Evolutionary conservation across 2,888 invertebrate genomes (phyloP), one percentile per base, ranked within the genome.

Genomic region (Diarsia dahlii): DNA sequence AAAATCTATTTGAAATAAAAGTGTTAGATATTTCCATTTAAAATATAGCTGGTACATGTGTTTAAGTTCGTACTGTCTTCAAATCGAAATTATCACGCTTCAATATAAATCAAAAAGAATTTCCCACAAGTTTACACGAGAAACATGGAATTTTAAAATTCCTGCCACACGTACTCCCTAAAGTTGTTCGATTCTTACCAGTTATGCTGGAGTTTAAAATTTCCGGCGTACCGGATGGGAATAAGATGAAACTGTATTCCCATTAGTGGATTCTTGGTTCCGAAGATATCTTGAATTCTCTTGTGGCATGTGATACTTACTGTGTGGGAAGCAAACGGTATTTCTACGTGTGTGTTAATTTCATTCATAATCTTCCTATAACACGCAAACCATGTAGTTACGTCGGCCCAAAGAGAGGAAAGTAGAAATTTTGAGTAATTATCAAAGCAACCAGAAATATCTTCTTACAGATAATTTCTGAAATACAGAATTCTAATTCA

Each of bases 201-300:
- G 65, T 76, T 82, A 79, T 67, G 54, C 54, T 62, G 8, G 70
- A 80, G 74, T 84, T 82, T 71, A 72, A 82, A 85, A 82, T 82
- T 85, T 84, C 71, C 66, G 58, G 63, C 74, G 73, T 73, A 75
- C 68, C 71, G 71, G 67, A 76, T 79, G 71, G 85, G 79, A 85
- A 84, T 75, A 82, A 62, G 76, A 79, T 75, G 80, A 62, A 76
- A 85, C 74, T 85, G 63, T 82, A 84, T 85, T 82, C 74, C 83
- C 80, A 84, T 85, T 85, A 82, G 80, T 74, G 60, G 63, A 68
- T 73, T 56, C 75, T 66, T 66, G 46, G 56, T 48, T 65, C 62
- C 23, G 20, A 54, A 69, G 45, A 20, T 64, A 82, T 58, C 28
- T 79, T 48, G 28, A 60, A 79, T 66, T 82, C 60, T 74, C 48